Conservation (phyloP, 2,888 invertebrate species). For the Buathra laborator region DNA sequence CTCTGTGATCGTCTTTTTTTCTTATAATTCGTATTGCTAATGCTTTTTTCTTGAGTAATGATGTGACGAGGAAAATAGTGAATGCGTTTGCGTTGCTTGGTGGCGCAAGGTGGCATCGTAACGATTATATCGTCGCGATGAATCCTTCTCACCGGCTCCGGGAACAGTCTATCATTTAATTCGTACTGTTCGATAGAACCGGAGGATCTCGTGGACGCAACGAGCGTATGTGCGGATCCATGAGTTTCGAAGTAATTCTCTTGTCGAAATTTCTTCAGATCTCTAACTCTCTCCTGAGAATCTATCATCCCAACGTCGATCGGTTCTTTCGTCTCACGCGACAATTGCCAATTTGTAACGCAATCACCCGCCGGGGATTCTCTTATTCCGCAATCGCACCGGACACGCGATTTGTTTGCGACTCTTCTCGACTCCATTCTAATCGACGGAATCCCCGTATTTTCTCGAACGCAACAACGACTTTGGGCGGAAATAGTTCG, state of each 20-base stretch:
- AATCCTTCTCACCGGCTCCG: constrained; percentile 85
- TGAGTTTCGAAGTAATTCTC: constrained; percentile 89
- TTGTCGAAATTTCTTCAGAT: constrained; percentile 86
- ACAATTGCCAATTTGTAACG: constrained; percentile 15
- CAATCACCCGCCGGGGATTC: not conserved
- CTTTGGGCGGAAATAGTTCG: constrained; percentile 57
- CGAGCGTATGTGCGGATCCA: constrained; percentile 83
- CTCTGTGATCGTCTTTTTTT: constrained; percentile 72
- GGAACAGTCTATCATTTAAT: constrained; percentile 87
- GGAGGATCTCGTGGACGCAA: constrained; percentile 72
- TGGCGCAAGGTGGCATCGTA: constrained; percentile 76
- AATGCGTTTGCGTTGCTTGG: constrained; percentile 76
- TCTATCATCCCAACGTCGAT: not conserved
- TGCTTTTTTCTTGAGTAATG: constrained; percentile 75
- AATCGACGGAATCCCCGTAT: not conserved
- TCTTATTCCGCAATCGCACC: constrained; percentile 34
- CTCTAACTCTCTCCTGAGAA: constrained; percentile 65
- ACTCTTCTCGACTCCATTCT: not conserved
- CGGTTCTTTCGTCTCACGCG: constrained; percentile 14
- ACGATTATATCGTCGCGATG: constrained; percentile 75
- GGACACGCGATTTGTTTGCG: not conserved
- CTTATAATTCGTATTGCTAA: constrained; percentile 14
- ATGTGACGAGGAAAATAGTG: constrained; percentile 81
- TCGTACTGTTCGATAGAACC: constrained; percentile 87
- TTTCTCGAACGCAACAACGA: constrained; percentile 46